Base-by-base conservation (phyloP, 2,888 invertebrate species). In the Leptarthrus brevirostris region DNA sequence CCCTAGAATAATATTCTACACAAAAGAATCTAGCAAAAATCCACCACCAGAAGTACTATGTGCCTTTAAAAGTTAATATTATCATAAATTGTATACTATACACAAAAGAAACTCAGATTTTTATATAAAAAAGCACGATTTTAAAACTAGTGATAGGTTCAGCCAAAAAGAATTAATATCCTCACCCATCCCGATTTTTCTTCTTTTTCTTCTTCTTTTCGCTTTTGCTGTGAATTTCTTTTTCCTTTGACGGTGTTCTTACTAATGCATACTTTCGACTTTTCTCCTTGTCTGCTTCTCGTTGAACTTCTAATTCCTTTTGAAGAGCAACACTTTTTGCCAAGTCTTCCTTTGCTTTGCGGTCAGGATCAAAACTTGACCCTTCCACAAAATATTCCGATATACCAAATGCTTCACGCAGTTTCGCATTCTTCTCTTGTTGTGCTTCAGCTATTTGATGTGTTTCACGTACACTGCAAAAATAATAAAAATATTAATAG, bases 381-480 rank as follows among this genome's bases (percentile, higher is more conserved):
- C 97, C 97, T 84, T 97, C 97, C 73, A 96, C 94, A 86, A 97
- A 98, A 81, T 91, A 92, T 80, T 95, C 93, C 26, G 95, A 93
- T 79, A 98, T 95, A 74, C 97, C 97, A 85, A 98, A 97, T 3
- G 97, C 98, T 83, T 95, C 94, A 72, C 96, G 91, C 76, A 98
- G 87, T 73, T 93, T 91, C 1, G 94, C 94, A 88, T 98, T 98
- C 86, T 97, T 97, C 85, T 95, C 94, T 81, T 95, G 94, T 84
- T 97, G 97, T 22, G 97, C 97, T 84, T 96, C 96, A 0, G 98
- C 97, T 77, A 96, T 91, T 85, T 97, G 95, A 87, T 98, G 98
- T 56, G 96, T 97, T 83, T 97, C 97, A 76, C 94, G 94, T 76
- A 95, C 95, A 86, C 96, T 96, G n/a, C n/a, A 87, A 10, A 84